phyloP scores from a whole-genome alignment of 2,888 invertebrate species.

The Drosophila phalerata region DNA sequence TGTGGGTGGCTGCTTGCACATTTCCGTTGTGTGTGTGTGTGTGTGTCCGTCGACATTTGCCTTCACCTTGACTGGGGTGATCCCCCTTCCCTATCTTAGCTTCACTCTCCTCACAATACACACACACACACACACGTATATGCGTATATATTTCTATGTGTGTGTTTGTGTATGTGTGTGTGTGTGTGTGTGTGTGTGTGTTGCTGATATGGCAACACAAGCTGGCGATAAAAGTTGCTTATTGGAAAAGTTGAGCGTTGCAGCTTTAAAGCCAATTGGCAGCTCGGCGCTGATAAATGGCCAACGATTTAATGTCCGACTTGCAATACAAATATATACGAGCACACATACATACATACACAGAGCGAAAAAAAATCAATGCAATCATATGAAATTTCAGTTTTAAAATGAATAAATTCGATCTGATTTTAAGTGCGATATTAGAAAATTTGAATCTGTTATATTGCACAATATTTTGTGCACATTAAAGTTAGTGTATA shows the following conservation, averaged over 20 bases:
- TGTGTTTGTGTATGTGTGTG: conserved; percentile 7
- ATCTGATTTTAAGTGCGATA: too few species aligned
- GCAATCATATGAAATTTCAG: too few species aligned
- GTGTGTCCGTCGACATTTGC: conserved; percentile 60
- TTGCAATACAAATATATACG: conserved; percentile 2
- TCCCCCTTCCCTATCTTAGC: neutral
- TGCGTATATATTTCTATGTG: conserved; percentile 7
- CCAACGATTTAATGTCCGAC: conserved; percentile 47
- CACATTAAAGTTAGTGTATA: too few species aligned
- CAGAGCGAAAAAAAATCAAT: too few species aligned
- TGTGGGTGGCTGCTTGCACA: conserved; percentile 52
- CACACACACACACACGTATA: conserved; percentile 3
- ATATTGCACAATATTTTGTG: too few species aligned
- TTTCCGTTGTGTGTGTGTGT: conserved; percentile 54
- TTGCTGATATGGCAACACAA: conserved; percentile 51
- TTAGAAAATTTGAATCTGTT: too few species aligned
- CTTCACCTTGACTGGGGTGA: conserved; percentile 63
- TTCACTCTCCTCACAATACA: neutral
- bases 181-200: conserved; percentile 11
- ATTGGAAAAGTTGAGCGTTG: conserved; percentile 58
- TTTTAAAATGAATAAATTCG: too few species aligned
- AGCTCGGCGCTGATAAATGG: conserved; percentile 48
- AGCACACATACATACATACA: too few species aligned
- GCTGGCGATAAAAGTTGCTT: conserved; percentile 64
- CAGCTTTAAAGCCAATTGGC: conserved; percentile 61